Conservation (phyloP, 2,113 vertebrate genomes). For the Eclectus roratus region DNA sequence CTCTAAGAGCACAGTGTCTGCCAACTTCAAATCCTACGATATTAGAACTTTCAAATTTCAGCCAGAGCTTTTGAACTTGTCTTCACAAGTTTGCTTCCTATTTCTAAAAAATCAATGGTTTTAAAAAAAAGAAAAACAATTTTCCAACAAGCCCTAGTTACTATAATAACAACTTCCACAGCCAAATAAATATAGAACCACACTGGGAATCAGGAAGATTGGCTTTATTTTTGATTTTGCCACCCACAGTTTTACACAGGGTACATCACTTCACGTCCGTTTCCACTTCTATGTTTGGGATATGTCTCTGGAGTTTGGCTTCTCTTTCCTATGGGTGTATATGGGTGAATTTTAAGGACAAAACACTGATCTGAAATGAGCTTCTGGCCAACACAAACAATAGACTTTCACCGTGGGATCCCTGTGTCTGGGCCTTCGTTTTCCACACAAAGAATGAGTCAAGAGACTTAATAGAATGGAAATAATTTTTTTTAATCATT, state of each 20-base stretch:
- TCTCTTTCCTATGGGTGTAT: not conserved
- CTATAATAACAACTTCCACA: not conserved
- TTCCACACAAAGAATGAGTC: not conserved
- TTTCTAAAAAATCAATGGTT: slow-evolving; percentile 2
- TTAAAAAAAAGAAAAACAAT: not conserved
- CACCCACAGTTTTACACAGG: not conserved
- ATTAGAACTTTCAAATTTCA: not conserved
- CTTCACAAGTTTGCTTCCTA: not conserved
- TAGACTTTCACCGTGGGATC: not conserved
- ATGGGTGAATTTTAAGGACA: not conserved
- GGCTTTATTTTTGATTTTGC: not conserved
- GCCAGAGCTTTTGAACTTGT: not conserved
- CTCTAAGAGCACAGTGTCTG: not conserved
- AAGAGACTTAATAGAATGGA: not conserved
- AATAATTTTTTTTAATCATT: accelerated
- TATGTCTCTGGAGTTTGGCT: not conserved
- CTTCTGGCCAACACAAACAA: not conserved
- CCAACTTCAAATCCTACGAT: not conserved
- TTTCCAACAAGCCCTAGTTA: not conserved
- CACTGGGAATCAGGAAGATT: not conserved
- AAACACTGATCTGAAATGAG: not conserved
- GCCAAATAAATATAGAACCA: not conserved
- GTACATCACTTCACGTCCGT: not conserved
- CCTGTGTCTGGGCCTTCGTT: not conserved
- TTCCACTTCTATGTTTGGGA: not conserved